Evolutionary conservation across 1,140 invertebrate species (phyloP).

Genomic region (Bombus vancouverensis): DNA sequence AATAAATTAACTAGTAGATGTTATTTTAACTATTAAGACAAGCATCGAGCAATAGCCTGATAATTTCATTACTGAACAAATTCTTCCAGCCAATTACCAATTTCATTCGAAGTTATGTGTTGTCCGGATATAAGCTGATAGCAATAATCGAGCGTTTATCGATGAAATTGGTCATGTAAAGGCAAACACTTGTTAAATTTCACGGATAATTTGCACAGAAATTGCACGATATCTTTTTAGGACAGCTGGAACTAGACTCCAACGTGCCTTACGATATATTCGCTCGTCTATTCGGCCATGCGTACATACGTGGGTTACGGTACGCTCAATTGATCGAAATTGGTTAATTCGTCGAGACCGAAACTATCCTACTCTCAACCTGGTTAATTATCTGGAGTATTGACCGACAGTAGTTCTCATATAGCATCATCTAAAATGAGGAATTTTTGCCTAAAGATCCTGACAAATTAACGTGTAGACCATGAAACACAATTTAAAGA

Average conservation of each 20-base stretch:
- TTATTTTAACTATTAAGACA: neutral
- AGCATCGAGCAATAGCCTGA: neutral
- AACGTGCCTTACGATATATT: neutral
- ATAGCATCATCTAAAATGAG: neutral
- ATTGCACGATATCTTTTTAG: constrained; percentile 8
- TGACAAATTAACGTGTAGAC: neutral
- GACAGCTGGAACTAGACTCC: neutral
- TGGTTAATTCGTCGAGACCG: constrained; percentile 59
- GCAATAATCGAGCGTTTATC: constrained; percentile 2
- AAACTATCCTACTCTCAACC: constrained; percentile 40
- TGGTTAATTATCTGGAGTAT: constrained; percentile 47
- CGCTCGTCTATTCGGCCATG: neutral
- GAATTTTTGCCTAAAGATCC: neutral
- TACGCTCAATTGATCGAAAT: constrained; percentile 65
- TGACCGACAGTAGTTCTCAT: constrained; percentile 19
- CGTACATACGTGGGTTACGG: constrained; percentile 37
- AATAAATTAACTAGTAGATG: constrained; percentile 15
- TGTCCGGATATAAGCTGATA: constrained; percentile 17
- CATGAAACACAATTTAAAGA: no score
- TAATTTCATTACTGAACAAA: neutral
- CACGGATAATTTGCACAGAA: constrained; percentile 33
- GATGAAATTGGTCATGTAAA: neutral
- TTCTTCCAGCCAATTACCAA: neutral
- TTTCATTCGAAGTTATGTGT: neutral
- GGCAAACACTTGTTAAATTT: constrained; percentile 14